A percentile compares a stretch with the other conserved stretches of the same genome.
Conservation (phyloP, 1,140 invertebrate genomes). For the Antheraea pernyi region DNA sequence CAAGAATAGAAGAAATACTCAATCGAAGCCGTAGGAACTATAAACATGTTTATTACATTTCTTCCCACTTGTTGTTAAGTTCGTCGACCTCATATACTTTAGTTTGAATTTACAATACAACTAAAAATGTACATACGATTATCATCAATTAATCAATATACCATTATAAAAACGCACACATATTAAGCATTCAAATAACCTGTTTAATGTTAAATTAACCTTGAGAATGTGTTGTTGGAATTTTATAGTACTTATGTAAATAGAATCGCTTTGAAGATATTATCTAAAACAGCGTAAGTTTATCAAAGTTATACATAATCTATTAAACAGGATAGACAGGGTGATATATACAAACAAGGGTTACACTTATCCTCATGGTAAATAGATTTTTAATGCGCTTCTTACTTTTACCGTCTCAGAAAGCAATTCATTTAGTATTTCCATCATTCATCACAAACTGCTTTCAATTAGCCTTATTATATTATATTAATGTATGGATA, state of each 20-base stretch:
- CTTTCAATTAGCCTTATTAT: no score
- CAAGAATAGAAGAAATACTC: conserved; percentile 22
- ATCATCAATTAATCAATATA: conserved; percentile 64
- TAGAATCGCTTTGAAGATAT: not conserved
- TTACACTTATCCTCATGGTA: not conserved
- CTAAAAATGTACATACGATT: conserved; percentile 70
- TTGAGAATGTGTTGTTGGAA: conserved; percentile 1
- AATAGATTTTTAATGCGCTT: not conserved
- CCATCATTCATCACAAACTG: no score
- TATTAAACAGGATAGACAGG: not conserved
- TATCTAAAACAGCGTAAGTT: not conserved
- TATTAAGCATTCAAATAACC: not conserved
- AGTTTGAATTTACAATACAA: conserved; percentile 60
- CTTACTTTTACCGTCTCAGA: no score
- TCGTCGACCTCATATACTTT: conserved; percentile 57
- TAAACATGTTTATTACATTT: conserved; percentile 66
- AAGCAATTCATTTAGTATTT: no score
- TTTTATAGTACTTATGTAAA: conserved; percentile 2
- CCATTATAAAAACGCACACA: conserved; percentile 10
- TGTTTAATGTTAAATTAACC: not conserved
- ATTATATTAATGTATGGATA: no score
- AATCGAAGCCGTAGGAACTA: conserved; percentile 24
- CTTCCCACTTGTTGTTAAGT: conserved; percentile 54
- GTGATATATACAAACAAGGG: not conserved
- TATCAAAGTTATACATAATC: not conserved